Evolutionary conservation across 2,113 vertebrate species (phyloP), one percentile per base, ranked within the genome.

Genomic region (Paraplagusia blochii): DNA sequence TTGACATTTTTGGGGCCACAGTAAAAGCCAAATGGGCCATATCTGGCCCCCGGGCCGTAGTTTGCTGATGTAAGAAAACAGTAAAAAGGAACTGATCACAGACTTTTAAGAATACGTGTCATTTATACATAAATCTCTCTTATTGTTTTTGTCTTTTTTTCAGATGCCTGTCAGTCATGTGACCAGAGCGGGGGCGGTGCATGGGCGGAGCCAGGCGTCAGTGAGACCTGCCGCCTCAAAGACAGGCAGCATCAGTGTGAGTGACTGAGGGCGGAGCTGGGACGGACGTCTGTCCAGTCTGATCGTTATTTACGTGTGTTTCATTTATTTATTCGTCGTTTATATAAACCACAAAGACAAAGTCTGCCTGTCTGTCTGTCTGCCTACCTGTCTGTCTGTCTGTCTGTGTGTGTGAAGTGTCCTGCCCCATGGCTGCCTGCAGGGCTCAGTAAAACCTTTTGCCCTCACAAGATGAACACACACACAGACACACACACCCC

Each of bases 371-470:
- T 51, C 46, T 45, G 50, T 12, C 46, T 44, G 55, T 60, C 40
- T 56, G 50, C n/a, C n/a, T n/a, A n/a, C 39, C 18, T 58, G 53
- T 63, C 58, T 49, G 38, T 51, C 46, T 45, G 50, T 12, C 46
- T 44, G 55, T 60, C 40, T 56, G 50, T 42, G 52, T 42, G 52
- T 40, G 56, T 53, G 70, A 68, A 53, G 76, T 69, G 71, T n/a
- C 53, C 22, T 36, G 40, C 72, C 83, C 81, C 60, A 58, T 81
- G 63, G 85, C 72, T 0, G 47, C 81, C 85, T 85, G 73, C 71
- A 72, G 83, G 84, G 85, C 85, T 57, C 22, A 80, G 77, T 60
- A 64, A 74, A 78, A 71, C 81, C 78, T 79, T 44, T 60, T 81
- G 73, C 79, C 70, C 83, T 63, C 43, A 15, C 53, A 58, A 51